phyloP scores from a whole-genome alignment of 2,113 vertebrate species.

The Ailurus styani region DNA sequence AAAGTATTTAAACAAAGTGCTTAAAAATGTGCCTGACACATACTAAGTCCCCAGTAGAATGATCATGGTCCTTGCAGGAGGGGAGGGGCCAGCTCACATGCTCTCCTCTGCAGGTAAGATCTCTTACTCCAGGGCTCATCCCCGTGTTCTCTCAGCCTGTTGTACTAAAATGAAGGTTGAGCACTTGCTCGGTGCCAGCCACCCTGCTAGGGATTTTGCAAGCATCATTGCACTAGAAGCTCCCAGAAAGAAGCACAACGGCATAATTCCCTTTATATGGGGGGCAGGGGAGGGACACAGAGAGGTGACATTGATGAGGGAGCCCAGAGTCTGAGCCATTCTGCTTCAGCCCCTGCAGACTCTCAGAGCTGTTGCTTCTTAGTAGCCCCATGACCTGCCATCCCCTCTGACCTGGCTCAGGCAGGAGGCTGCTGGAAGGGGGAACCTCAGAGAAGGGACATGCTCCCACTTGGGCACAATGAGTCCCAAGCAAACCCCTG shows the following conservation, averaged over 20 bases:
- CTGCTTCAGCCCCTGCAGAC: too few relatives aligned
- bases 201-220: background rate
- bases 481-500: background rate
- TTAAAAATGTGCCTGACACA: background rate
- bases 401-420: background rate
- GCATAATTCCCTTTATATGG: fast-evolving
- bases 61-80: background rate
- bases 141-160: background rate
- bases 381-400: background rate
- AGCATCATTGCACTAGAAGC: background rate
- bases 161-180: background rate
- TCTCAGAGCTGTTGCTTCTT: too few relatives aligned
- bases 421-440: background rate
- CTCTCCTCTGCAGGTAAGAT: background rate
- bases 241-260: background rate
- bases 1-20: background rate
- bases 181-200: background rate
- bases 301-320: background rate
- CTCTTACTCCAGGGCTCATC: background rate
- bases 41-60: background rate
- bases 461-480: background rate
- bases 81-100: background rate
- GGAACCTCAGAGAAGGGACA: too few relatives aligned
- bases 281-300: background rate
- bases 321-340: background rate